phyloP scores from a whole-genome alignment of 2,888 invertebrate genomes.

The Oeneis ivallda region DNA sequence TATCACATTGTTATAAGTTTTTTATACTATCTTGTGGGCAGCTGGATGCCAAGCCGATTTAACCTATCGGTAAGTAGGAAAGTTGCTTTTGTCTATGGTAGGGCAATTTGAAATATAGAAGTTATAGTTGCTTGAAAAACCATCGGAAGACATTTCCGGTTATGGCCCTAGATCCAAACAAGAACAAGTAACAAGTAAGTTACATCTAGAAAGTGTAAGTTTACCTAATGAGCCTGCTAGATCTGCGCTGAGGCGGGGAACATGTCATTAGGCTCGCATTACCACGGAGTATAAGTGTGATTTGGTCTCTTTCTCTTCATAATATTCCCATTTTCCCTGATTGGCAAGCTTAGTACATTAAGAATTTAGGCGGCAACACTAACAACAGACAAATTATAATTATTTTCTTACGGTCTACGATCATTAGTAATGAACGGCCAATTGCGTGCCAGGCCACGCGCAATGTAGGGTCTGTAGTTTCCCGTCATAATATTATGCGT shows the following conservation, averaged over 20 bases:
- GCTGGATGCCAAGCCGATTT: no score
- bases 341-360: constrained; percentile 4
- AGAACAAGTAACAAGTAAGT: constrained; percentile 2
- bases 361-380: no score
- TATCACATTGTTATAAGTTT: no score
- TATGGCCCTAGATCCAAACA: neutral
- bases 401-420: no score
- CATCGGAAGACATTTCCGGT: neutral
- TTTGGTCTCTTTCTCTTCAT: neutral
- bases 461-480: no score
- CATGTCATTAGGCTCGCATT: constrained; percentile 1
- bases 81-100: neutral
- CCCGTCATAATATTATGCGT: no score
- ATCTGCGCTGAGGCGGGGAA: neutral
- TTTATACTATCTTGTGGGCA: no score
- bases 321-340: neutral
- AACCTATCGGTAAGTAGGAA: no score
- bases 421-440: no score
- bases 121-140: neutral
- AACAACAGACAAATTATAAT: no score
- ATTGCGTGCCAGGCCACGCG: no score
- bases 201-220: constrained; percentile 7
- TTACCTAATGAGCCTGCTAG: constrained; percentile 5
- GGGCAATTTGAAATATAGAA: neutral
- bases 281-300: neutral